Evolutionary conservation across 2,113 vertebrate species (phyloP).

Genomic region (Equus quagga): DNA sequence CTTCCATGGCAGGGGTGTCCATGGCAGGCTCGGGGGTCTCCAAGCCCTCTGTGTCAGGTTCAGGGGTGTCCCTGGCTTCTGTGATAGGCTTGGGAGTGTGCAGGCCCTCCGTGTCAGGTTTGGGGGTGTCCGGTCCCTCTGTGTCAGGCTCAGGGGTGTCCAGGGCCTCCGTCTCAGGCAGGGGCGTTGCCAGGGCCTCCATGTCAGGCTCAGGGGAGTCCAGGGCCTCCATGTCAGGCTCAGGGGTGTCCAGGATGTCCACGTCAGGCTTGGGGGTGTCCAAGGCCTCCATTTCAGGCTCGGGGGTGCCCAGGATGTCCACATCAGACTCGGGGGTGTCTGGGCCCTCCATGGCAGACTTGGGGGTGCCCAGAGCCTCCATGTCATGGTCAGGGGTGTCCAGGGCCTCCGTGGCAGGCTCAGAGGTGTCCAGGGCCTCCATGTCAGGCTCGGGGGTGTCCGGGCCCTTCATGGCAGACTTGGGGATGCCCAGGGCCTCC

Average conservation of each 20-base stretch:
- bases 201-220: background rate
- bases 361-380: no score
- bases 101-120: background rate
- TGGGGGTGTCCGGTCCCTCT: accelerated
- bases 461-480: background rate
- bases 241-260: background rate
- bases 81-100: background rate
- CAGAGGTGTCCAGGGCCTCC: accelerated
- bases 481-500: background rate
- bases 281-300: background rate
- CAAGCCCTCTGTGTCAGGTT: background rate
- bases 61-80: background rate
- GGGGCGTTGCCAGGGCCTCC: no score
- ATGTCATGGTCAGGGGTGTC: no score
- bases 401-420: no score
- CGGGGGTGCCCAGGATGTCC: no score
- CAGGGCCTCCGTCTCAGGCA: no score
- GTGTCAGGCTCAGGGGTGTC: no score
- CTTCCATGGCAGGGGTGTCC: background rate
- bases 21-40: background rate
- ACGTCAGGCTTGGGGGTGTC: background rate
- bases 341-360: background rate
- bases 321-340: no score
- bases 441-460: no score
- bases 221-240: background rate